Percentiles rank a stretch among this genome's conserved stretches.
Conservation (phyloP, 2,797 vertebrate genomes). For the Ataeniobius toweri region DNA sequence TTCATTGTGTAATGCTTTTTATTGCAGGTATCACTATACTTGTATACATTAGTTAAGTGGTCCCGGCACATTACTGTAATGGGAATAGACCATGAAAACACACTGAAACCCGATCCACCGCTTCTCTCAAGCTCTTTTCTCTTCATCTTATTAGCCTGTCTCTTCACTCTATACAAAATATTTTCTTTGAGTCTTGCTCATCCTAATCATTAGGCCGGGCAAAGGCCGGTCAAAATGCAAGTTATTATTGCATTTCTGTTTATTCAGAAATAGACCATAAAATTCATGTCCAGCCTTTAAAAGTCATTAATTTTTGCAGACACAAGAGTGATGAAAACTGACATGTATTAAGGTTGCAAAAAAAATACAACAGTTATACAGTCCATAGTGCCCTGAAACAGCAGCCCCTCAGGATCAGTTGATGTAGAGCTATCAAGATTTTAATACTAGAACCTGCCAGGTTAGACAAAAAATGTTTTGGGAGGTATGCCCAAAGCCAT, state of each 20-base stretch:
- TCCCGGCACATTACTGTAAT: conserved; percentile 91
- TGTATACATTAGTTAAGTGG: conserved; percentile 88
- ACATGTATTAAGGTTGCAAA: not conserved
- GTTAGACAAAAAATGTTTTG: not conserved
- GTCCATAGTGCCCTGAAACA: not conserved
- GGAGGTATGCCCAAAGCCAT: not conserved
- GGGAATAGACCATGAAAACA: conserved; percentile 91
- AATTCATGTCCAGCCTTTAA: not conserved
- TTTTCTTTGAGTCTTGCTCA: conserved; percentile 36
- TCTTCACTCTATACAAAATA: conserved; percentile 39
- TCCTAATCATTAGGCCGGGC: not conserved
- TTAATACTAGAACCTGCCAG: not conserved
- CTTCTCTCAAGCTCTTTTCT: conserved; percentile 39
- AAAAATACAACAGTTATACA: not conserved
- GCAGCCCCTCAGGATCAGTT: no score
- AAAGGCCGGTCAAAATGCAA: not conserved
- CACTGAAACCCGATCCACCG: conserved; percentile 84
- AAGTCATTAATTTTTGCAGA: not conserved
- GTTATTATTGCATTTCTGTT: not conserved
- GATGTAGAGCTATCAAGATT: not conserved
- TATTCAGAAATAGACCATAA: not conserved
- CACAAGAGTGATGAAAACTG: not conserved
- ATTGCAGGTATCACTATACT: conserved; percentile 77
- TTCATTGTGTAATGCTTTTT: conserved; percentile 80
- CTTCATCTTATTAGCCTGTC: conserved; percentile 56